Percentiles rank a stretch among this genome's conserved stretches.
phyloP scores from a whole-genome alignment of 2,797 vertebrate species.

The Percopsis omiscomaycus region DNA sequence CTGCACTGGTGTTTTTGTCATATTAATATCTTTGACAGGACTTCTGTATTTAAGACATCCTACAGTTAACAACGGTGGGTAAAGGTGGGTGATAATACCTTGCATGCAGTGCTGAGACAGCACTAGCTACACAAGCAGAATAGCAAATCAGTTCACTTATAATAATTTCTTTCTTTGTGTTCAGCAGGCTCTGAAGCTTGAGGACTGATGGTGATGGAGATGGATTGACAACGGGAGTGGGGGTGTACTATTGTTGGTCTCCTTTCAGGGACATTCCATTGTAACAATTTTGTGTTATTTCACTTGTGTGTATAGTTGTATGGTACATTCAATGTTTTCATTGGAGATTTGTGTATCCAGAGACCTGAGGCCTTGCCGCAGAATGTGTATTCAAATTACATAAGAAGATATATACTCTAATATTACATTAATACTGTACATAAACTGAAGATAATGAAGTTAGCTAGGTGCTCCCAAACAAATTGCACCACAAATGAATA shows the following conservation, averaged over 20 bases:
- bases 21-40: no score
- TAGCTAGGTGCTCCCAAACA: no score
- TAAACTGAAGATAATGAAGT: no score
- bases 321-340: neutral
- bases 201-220: constrained; percentile 7
- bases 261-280: constrained; percentile 4
- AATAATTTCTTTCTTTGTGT: neutral
- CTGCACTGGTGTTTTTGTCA: no score
- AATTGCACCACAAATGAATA: neutral
- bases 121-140: neutral
- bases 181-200: neutral
- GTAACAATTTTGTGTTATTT: constrained; percentile 2
- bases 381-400: neutral
- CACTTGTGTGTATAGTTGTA: neutral
- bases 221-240: neutral
- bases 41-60: neutral
- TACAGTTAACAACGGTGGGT: neutral
- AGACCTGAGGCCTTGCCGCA: neutral
- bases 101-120: neutral
- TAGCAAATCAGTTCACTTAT: neutral
- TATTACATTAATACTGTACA: no score
- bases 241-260: constrained; percentile 5
- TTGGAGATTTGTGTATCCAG: neutral
- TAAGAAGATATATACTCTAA: neutral
- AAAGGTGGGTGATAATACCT: no score